A percentile compares a stretch with the other conserved stretches of the same genome.
Conservation (phyloP, 2,888 invertebrate genomes). For the Lasioglossum zephyrum region DNA sequence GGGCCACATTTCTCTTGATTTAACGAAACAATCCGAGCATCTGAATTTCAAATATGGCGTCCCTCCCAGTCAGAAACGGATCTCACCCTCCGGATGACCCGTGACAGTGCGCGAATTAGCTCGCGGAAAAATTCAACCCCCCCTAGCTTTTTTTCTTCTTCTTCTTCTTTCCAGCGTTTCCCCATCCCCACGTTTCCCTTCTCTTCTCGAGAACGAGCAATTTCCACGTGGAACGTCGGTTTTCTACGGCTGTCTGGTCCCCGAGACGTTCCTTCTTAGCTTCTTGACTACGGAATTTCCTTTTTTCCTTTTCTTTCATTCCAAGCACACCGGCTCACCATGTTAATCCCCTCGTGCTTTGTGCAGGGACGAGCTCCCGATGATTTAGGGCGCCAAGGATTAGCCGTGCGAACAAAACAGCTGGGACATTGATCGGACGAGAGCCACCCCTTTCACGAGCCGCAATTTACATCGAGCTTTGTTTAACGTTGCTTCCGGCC, state of each 20-base stretch:
- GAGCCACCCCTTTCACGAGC: constrained; percentile 4
- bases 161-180: constrained; percentile 1
- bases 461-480: constrained; percentile 12
- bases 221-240: constrained; percentile 37
- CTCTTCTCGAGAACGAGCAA: constrained; percentile 38
- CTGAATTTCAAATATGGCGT: constrained; percentile 80
- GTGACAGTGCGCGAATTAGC: constrained; percentile 72
- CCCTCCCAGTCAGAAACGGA: constrained; percentile 38
- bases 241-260: background rate
- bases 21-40: constrained; percentile 81
- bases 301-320: background rate
- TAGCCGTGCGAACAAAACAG: constrained; percentile 11
- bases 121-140: constrained; percentile 56
- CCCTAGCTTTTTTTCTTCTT: constrained; percentile 2
- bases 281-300: background rate
- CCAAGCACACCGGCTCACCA: background rate
- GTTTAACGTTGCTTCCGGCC: background rate
- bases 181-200: background rate
- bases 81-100: constrained; percentile 58
- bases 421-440: constrained; percentile 6
- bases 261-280: background rate
- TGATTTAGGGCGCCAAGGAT: constrained; percentile 13
- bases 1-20: constrained; percentile 83
- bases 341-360: background rate
- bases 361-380: constrained; percentile 2